A percentile compares a stretch with the other conserved stretches of the same genome.
phyloP scores from a whole-genome alignment of 2,888 invertebrate genomes.

The Vesta saturnalis region DNA sequence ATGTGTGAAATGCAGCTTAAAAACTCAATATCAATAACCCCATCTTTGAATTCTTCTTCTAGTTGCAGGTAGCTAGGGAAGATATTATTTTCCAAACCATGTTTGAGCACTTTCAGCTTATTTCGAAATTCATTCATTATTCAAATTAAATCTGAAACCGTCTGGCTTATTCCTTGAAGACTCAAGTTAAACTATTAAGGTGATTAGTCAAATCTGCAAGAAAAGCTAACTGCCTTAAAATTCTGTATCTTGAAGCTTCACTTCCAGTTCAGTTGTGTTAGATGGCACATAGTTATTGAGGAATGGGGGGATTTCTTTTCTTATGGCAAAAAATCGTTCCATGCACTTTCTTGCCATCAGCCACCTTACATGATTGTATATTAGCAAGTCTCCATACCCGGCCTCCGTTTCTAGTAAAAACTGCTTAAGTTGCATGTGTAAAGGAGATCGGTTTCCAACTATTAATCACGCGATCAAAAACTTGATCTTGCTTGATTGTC shows the following conservation, averaged over 20 bases:
- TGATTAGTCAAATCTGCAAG: no score
- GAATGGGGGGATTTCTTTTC: conserved; percentile 31
- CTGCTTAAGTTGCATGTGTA: conserved; percentile 30
- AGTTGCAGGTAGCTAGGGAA: background rate
- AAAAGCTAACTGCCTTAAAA: conserved; percentile 17
- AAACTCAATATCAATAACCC: conserved; percentile 8
- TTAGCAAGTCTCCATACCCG: conserved; percentile 30
- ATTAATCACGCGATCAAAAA: conserved; percentile 12
- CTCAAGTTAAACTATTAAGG: conserved; percentile 7
- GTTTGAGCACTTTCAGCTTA: conserved; percentile 11
- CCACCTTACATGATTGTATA: conserved; percentile 40
- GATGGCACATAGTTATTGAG: conserved; percentile 17
- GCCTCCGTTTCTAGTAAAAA: conserved; percentile 35
- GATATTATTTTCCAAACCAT: conserved; percentile 11
- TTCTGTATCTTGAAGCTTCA: no score
- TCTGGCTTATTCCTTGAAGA: conserved; percentile 19
- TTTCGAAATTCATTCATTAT: conserved; percentile 17
- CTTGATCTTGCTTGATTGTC: no score
- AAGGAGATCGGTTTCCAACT: background rate
- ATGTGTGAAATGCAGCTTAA: conserved; percentile 13
- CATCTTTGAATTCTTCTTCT: background rate
- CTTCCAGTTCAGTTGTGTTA: conserved; percentile 18
- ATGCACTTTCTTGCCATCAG: conserved; percentile 39
- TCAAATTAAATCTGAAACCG: conserved; percentile 11
- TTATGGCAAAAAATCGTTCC: conserved; percentile 31